Evolutionary conservation across 2,113 vertebrate species (phyloP), one percentile per base, ranked within the genome.

Genomic region (Motacilla tschutschensis): DNA sequence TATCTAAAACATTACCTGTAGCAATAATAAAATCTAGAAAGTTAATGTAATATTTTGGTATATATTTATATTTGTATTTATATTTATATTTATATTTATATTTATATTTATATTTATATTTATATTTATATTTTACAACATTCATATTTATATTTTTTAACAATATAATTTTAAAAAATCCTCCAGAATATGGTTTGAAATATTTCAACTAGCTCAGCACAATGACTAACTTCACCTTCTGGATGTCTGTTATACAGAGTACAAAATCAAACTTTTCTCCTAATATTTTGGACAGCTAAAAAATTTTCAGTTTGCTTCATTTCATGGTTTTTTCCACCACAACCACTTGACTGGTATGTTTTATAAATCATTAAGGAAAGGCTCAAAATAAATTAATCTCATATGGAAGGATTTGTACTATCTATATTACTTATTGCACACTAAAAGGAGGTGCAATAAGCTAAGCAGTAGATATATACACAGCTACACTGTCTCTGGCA

Each of bases 381-480:
- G 29, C 13, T 79, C 53, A 79, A 76, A 64, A 82, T 80, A 86
- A 82, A 74, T 88, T 74, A 82, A 75, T 66, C 29, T 79, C 38
- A 26, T 71, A 69, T 35, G 41, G 62, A 60, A 69, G 72, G 35
- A 60, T 77, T 90, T 60, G n/a, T 69, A 31, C 24, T 78, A 64
- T 74, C 76, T 87, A 12, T 57, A 62, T 77, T 50, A 77, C 65
- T 71, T 87, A 83, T 75, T 89, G 72, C 18, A 20, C 19, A 17
- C 60, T 78, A 62, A 80, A 87, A 87, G 50, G 58, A 83, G 77
- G 48, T 93, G 44, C 48, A 88, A 71, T 57, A 88, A 88, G n/a
- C 41, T 74, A 55, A 88, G 69, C 8, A 46, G 65, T 11, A 66
- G 44, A 74, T 41, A 67, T 20, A 67, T 43, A 46, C 70, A 29